Percentiles rank a stretch among this genome's conserved stretches.
Evolutionary conservation across 2,113 vertebrate species (phyloP).

Genomic region (Laterallus jamaicensis): DNA sequence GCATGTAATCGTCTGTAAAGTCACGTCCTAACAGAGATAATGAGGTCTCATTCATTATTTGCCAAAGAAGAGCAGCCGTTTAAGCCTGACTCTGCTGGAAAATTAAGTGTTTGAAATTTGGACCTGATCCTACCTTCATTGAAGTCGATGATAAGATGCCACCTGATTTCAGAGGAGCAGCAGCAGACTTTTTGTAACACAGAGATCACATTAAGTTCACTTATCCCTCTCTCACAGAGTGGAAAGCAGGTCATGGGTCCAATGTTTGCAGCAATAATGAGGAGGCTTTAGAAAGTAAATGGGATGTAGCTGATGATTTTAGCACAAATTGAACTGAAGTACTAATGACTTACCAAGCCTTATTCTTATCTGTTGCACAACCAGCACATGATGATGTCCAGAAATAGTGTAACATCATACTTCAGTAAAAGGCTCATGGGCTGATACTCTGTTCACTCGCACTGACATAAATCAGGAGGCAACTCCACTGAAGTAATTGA

Average conservation of each 20-base stretch:
- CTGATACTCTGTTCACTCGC: neutral
- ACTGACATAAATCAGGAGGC: neutral
- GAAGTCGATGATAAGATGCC: neutral
- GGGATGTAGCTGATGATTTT: constrained; percentile 66
- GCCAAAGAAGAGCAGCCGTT: constrained; percentile 31
- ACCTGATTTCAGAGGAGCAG: constrained; percentile 12
- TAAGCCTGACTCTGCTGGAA: constrained; percentile 22
- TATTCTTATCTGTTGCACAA: constrained; percentile 60
- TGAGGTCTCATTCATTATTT: constrained; percentile 58
- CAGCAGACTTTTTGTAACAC: neutral
- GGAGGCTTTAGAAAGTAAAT: constrained; percentile 51
- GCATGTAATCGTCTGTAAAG: constrained; percentile 50
- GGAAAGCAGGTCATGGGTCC: constrained; percentile 58
- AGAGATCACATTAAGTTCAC: constrained; percentile 42
- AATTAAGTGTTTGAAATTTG: constrained; percentile 46
- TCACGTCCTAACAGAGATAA: constrained; percentile 56
- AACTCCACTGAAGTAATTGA: neutral
- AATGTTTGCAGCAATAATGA: constrained; percentile 58
- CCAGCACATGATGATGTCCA: constrained; percentile 26
- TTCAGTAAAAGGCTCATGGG: neutral
- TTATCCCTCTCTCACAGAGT: constrained; percentile 23
- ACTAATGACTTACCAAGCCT: constrained; percentile 59
- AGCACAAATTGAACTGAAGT: constrained; percentile 57
- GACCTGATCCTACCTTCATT: constrained; percentile 15
- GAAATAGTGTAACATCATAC: constrained; percentile 48